Evolutionary conservation across 2,888 invertebrate species (phyloP), one percentile per base, ranked within the genome.

Genomic region (Agapetus fuscipes): DNA sequence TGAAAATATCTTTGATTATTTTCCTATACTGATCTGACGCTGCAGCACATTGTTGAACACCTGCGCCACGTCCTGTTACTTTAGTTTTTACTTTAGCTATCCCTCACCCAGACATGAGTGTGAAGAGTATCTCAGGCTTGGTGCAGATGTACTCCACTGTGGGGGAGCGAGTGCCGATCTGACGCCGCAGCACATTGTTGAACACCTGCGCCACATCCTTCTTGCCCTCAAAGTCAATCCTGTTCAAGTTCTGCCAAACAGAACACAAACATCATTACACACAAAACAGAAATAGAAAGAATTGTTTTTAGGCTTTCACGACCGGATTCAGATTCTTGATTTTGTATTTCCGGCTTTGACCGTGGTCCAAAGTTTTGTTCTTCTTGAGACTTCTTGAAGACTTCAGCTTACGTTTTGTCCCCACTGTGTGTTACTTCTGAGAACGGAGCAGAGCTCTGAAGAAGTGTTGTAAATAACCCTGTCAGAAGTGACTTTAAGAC

Each of bases 151-250:
- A 94, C 68, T 98, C 98, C 37, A 98, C 96, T 39, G 95, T 96
- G 16, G 98, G 98, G 39, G 93, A 90, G 52, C 97, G 76, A 39
- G 95, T 94, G 44, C 97, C 98, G 61, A 99, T 97, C 72, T 98
- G 97, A 58, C 98, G 82, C 58, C 98, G 80, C 56, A 98, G 76
- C 58, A 98, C 88, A 74, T 98, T 98, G 69, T 98, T 98, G 71
- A 98, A 97, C 53, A 99, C 96, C 68, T 95, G 91, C 48, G 95
- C 97, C 50, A 97, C 97, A 77, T 99, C 98, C 66, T 98, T 98
- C 62, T 97, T 95, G 31, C 95, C 96, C 80, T 96, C 79, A 56
- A 81, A 80, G 60, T 83, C 82, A 50, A 83, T 83, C 54, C 81
- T 74, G 63, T 80, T 80, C 56, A 83, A 64, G 62, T 83, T 83